A percentile compares a stretch with the other conserved stretches of the same genome.
Conservation (phyloP, 2,888 invertebrate genomes). For the Trichogramma dendrolimi region DNA sequence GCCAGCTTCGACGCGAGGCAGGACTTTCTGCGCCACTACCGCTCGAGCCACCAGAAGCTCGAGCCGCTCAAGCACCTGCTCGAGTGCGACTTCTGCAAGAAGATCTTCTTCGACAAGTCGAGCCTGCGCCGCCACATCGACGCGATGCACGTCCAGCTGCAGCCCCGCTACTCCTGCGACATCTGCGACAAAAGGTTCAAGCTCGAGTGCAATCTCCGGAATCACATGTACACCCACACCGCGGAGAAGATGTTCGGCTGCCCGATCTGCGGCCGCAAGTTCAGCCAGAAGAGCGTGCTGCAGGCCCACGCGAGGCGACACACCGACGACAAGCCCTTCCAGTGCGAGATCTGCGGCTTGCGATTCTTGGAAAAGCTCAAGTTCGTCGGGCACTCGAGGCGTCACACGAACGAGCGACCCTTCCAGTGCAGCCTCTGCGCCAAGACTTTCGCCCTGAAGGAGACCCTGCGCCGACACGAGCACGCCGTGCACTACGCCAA, state of each 20-base stretch:
- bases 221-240: conserved; percentile 55
- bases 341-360: conserved; percentile 43
- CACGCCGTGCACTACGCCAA: conserved; percentile 43
- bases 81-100: conserved; percentile 55
- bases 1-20: conserved; percentile 35
- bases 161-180: conserved; percentile 46
- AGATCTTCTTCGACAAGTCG: conserved; percentile 46
- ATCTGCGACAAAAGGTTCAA: conserved; percentile 55
- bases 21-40: no score
- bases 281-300: conserved; percentile 44
- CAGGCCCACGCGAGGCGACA: conserved; percentile 44
- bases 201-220: conserved; percentile 55
- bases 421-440: conserved; percentile 43
- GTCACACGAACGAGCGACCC: conserved; percentile 44
- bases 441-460: conserved; percentile 43
- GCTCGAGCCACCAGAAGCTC: conserved; percentile 5
- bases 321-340: conserved; percentile 42
- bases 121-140: conserved; percentile 45
- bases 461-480: conserved; percentile 42
- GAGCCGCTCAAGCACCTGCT: conserved; percentile 37
- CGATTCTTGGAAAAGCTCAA: conserved; percentile 43
- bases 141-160: conserved; percentile 44
- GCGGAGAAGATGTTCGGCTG: conserved; percentile 47
- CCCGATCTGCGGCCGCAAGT: conserved; percentile 41
- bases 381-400: conserved; percentile 42